Percentiles rank a stretch among this genome's conserved stretches.
phyloP scores from a whole-genome alignment of 2,113 vertebrate species.

The Callipepla californica region DNA sequence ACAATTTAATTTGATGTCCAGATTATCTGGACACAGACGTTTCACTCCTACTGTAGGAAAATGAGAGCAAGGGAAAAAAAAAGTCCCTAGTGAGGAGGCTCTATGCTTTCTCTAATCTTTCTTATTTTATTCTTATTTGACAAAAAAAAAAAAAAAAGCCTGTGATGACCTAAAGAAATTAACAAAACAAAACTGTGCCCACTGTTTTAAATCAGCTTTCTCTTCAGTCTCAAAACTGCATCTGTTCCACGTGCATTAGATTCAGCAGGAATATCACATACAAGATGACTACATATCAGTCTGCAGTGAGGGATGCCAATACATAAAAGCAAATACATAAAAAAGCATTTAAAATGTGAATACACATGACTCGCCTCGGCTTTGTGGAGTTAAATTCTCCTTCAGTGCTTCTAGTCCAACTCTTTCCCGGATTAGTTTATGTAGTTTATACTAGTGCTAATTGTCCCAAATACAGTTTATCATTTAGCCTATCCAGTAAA shows the following conservation, averaged over 20 bases:
- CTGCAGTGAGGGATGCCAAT: not conserved
- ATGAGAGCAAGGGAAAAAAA: not conserved
- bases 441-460: not conserved
- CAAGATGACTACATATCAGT: not conserved
- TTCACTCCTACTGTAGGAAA: constrained; percentile 62
- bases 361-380: not conserved
- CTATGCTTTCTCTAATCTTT: not conserved
- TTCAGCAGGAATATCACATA: constrained; percentile 20
- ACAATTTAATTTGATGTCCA: constrained; percentile 39
- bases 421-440: not conserved
- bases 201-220: constrained; percentile 35
- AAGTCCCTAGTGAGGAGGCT: not conserved
- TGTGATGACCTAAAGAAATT: constrained; percentile 36
- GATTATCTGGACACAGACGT: not conserved
- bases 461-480: not conserved
- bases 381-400: not conserved
- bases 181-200: constrained; percentile 30
- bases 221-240: constrained; percentile 35
- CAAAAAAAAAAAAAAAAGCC: not conserved
- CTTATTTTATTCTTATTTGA: not conserved
- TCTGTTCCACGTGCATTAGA: not conserved
- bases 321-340: not conserved
- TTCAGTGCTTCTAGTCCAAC: not conserved
- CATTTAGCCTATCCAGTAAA: not conserved
- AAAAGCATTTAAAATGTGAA: not conserved